Evolutionary conservation across 2,113 vertebrate genomes (phyloP).

Genomic region (Percina caprodes): DNA sequence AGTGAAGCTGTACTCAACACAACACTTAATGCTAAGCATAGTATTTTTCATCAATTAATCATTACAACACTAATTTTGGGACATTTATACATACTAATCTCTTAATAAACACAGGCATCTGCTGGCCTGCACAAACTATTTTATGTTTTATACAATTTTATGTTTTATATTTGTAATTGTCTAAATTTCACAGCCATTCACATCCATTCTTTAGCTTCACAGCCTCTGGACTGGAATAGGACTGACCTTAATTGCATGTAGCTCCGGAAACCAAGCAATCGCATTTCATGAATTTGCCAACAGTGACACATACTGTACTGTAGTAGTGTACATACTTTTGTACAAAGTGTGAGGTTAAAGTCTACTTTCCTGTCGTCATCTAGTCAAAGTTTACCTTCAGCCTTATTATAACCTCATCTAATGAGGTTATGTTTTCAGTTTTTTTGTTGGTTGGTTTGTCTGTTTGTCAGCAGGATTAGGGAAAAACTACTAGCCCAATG

Average conservation of each 20-base stretch:
- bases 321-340: too few relatives aligned
- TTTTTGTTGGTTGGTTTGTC: too few relatives aligned
- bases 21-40: slow-evolving; percentile 33
- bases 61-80: slow-evolving; percentile 5
- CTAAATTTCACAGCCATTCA: neutral
- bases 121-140: neutral
- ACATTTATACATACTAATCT: neutral
- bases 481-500: too few relatives aligned
- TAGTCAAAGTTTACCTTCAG: neutral
- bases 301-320: too few relatives aligned
- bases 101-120: slow-evolving; percentile 18
- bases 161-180: neutral
- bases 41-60: slow-evolving; percentile 25
- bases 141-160: neutral
- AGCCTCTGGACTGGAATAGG: neutral
- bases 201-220: neutral
- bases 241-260: neutral
- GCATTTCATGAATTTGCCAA: neutral
- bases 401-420: neutral
- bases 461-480: too few relatives aligned
- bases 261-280: neutral
- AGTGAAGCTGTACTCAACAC: slow-evolving; percentile 15
- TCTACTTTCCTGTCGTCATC: too few relatives aligned
- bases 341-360: too few relatives aligned
- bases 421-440: too few relatives aligned